phyloP scores from a whole-genome alignment of 2,888 invertebrate genomes.

The Conistra vaccinii region DNA sequence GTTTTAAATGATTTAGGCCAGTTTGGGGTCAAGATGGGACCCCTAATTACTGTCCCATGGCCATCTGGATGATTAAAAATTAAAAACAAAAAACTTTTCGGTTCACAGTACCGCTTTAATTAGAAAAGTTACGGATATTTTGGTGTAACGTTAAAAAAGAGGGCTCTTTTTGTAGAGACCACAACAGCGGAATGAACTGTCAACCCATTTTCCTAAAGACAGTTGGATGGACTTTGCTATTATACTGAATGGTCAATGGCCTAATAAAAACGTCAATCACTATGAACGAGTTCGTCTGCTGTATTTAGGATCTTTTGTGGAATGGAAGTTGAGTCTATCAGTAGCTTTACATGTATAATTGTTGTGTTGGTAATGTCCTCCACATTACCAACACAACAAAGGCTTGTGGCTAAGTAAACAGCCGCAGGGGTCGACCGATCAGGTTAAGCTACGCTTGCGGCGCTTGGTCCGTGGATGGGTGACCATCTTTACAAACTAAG shows the following conservation, averaged over 20 bases:
- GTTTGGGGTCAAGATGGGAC: conserved; percentile 43
- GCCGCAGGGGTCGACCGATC: no score
- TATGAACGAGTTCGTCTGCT: not conserved
- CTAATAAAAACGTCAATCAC: conserved; percentile 29
- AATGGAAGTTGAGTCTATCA: not conserved
- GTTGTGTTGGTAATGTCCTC: not conserved
- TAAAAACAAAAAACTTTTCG: conserved; percentile 60
- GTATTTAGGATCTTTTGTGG: not conserved
- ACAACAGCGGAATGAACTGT: conserved; percentile 18
- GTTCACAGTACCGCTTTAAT: conserved; percentile 61
- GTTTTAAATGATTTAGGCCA: conserved; percentile 55
- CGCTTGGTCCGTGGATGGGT: no score
- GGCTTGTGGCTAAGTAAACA: no score
- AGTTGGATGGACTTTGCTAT: not conserved
- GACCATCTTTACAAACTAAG: no score
- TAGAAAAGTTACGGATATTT: conserved; percentile 64
- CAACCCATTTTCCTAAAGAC: conserved; percentile 9
- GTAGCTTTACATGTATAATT: not conserved
- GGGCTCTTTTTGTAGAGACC: conserved; percentile 29
- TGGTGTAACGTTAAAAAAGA: conserved; percentile 16
- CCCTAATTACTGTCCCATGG: conserved; percentile 58
- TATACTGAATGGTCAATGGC: not conserved
- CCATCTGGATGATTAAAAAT: conserved; percentile 61
- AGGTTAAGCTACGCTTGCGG: no score
- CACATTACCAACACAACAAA: no score